A percentile compares a stretch with the other conserved stretches of the same genome.
Conservation (phyloP, 2,888 invertebrate species). For the Drosophila siamana region DNA sequence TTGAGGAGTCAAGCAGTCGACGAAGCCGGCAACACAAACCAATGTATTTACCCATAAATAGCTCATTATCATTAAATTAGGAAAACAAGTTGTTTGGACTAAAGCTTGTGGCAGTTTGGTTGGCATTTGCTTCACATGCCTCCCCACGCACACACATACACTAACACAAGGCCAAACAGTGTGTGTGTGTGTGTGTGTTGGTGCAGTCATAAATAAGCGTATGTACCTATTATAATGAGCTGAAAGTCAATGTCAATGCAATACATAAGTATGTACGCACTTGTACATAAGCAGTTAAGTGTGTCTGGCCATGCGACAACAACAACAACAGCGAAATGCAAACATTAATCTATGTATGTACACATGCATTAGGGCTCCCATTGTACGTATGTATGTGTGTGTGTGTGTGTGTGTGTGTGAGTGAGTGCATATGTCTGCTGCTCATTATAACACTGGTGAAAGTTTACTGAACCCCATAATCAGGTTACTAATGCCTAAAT, state of each 20-base stretch:
- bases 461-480: conserved; percentile 68
- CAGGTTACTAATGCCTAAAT: conserved; percentile 60
- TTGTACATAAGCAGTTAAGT: conserved; percentile 24
- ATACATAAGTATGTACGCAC: conserved; percentile 33
- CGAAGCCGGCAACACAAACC: conserved; percentile 21
- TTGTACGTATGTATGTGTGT: conserved; percentile 29
- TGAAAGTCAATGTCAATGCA: conserved; percentile 80
- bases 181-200: too few species aligned
- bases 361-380: conserved; percentile 13
- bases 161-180: conserved; percentile 2
- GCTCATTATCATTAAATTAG: conserved; percentile 79
- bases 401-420: conserved; percentile 30
- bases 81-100: conserved; percentile 72
- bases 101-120: conserved; percentile 56
- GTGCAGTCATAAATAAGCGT: conserved; percentile 72
- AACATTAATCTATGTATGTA: conserved; percentile 19
- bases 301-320: conserved; percentile 23
- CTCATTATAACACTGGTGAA: conserved; percentile 49
- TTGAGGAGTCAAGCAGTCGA: conserved; percentile 13
- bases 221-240: conserved; percentile 76
- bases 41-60: conserved; percentile 67
- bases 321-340: conserved; percentile 20
- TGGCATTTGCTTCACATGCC: conserved; percentile 41
- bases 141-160: conserved; percentile 21
- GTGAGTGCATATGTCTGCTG: conserved; percentile 11